Evolutionary conservation across 2,113 vertebrate species (phyloP), one percentile per base, ranked within the genome.

Genomic region (Eptesicus fuscus): DNA sequence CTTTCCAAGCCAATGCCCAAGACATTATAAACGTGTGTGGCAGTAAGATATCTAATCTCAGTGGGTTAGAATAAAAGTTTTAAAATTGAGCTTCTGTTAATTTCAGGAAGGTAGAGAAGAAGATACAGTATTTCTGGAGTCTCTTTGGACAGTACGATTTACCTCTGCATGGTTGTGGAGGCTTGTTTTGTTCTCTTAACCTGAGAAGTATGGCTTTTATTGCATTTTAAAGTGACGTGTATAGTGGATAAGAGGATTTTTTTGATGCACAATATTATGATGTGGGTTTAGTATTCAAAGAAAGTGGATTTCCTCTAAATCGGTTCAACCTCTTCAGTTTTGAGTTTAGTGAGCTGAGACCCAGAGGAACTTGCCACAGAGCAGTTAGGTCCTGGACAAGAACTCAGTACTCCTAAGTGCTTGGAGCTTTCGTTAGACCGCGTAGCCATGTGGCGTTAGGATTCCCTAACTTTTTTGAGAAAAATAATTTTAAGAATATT

Each of bases 1-100:
- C 99, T 35, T 98, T 98, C 91, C 98, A 98, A 56, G 98, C 97
- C 14, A 98, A 98, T 2, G 99, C 98, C 83, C 98, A 98, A 70
- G 99, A 99, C 87, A 96, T 99, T n/a, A 98, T 99, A 69, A 98
- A 99, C 30, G 99, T 99, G 94, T 97, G 98, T 98, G 87, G 86
- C 69, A 37, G 83, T n/a, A 88, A 83, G 89, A 56, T 69, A n/a
- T 2, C 76, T 11, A 88, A 0, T 90, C 12, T 88, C 47, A 37
- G 0, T 91, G 73, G 83, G 47, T 80, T 87, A 80, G 90, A 83
- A 18, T 44, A 59, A 12, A 79, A 69, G 16, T 83, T 40, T 11
- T 91, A 47, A 74, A 37, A 42, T 77, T 35, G n/a, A 76, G 56
- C 32, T 91, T 80, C 18, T 22, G 0, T 94, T 83, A 25, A 42